These are phyloP conservation scores for Invenusta paracnida DNA, from an alignment of 2,888 invertebrate species.

Conservation along the genomic window DNA sequence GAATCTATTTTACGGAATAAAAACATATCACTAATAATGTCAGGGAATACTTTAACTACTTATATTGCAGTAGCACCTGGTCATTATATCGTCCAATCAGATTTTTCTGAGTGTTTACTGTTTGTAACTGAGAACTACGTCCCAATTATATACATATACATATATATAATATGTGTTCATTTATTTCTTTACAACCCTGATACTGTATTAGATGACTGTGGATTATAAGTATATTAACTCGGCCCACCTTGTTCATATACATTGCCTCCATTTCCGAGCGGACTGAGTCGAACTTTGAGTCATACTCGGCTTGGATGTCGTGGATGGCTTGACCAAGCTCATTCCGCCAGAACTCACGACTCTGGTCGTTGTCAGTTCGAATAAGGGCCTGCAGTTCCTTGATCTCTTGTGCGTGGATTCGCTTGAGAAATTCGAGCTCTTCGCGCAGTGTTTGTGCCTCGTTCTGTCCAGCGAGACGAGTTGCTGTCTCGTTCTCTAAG, in stretches of 20 bases:
- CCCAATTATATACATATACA: too few species aligned
- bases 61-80: too few species aligned
- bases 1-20: too few species aligned
- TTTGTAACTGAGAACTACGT: too few species aligned
- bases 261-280: constrained; percentile 62
- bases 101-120: too few species aligned
- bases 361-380: constrained; percentile 63
- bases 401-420: constrained; percentile 62
- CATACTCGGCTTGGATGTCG: constrained; percentile 63
- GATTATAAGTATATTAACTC: too few species aligned
- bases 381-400: constrained; percentile 63
- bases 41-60: too few species aligned
- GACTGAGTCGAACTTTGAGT: constrained; percentile 60
- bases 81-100: too few species aligned
- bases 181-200: too few species aligned
- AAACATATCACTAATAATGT: too few species aligned
- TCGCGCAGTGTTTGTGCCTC: constrained; percentile 62
- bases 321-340: constrained; percentile 63
- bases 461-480: constrained; percentile 63
- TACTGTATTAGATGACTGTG: too few species aligned
- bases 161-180: too few species aligned
- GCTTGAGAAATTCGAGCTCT: constrained; percentile 63
- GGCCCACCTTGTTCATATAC: constrained; percentile 64
- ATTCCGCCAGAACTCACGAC: constrained; percentile 64
- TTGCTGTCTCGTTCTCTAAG: constrained; percentile 62